These are phyloP conservation scores for Chaenogobius annularis DNA, from an alignment of 2,113 vertebrate genomes.

Conservation along the genomic window DNA sequence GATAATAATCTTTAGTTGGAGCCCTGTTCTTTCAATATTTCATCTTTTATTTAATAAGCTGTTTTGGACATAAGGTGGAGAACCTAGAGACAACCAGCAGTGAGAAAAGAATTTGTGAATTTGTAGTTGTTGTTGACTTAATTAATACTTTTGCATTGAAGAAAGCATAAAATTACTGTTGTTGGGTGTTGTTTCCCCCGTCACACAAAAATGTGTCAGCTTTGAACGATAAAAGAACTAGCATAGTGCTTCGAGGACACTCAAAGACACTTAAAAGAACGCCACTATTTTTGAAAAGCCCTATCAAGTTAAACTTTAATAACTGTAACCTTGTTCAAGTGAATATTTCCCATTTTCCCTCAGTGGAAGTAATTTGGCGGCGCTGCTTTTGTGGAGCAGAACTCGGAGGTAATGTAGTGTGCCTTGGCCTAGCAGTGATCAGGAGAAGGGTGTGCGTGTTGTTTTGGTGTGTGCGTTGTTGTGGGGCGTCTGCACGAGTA, in stretches of 20 bases:
- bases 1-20: no score
- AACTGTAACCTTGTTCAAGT: slow-evolving; percentile 16
- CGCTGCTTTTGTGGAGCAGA: slow-evolving; percentile 28
- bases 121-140: neutral
- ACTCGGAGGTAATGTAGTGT: slow-evolving; percentile 27
- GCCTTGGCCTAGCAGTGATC: slow-evolving; percentile 23
- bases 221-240: neutral
- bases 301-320: slow-evolving; percentile 21
- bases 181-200: neutral
- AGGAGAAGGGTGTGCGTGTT: neutral
- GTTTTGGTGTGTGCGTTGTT: slow-evolving; percentile 4
- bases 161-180: neutral
- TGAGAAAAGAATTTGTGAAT: neutral
- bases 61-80: no score
- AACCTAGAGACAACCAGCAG: neutral
- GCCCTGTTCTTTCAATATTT: no score
- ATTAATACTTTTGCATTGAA: slow-evolving; percentile 2
- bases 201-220: neutral
- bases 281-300: slow-evolving; percentile 15
- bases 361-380: slow-evolving; percentile 1
- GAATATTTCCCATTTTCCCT: slow-evolving; percentile 22
- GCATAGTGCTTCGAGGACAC: neutral
- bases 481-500: neutral
- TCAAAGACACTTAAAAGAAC: neutral
- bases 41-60: no score